Base-by-base conservation (phyloP, 92 coral and sea anemone genomes). In the Zoanthus sansibaricus region DNA sequence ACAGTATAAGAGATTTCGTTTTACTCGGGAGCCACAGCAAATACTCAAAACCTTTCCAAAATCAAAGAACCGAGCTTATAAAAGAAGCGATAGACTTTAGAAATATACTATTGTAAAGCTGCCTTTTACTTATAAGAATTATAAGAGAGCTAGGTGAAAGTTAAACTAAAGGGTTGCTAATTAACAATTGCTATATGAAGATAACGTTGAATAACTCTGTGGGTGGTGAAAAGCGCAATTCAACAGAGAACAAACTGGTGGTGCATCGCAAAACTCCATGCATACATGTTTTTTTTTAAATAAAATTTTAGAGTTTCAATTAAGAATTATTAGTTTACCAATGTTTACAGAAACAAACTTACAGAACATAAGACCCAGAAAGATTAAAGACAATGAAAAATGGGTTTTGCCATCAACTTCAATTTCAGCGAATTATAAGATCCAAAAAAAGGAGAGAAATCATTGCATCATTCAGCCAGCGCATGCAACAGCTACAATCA, bases 121-220 rank as follows among this genome's bases (percentile, higher is more conserved):
- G n/a, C 9, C 13, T 80, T 49, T 80, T 21, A 64, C 13, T 80
- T 68, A 44, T 47, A 47, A 59, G 20, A 66, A 3, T 54, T 64
- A 49, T 31, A 64, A 66, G 73, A 46, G 75, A 42, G 25, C 25
- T 25, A 46, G 18, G 64, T 20, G 14, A 62, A 80, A 80, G 47
- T 9, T 58, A 45, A 18, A 49, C 47, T 66, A 25, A 73, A 64
- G 18, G 85, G 59, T 80, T 80, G 66, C 25, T 80, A 80, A 80
- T 80, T 80, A 80, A 15, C 85, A 80, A 66, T 68, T 64, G 85
- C 85, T 80, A 45, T 64, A 80, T 80, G 55, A 80, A 80, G 70
- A 66, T 70, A 66, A 64, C 85, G 68, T 15, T 80, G 75, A 80
- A 80, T 80, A 80, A 80, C 85, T 80, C 85, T 74, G 85, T 80